Conservation (phyloP, 1,140 invertebrate genomes). For the Polypedilum pembai region DNA sequence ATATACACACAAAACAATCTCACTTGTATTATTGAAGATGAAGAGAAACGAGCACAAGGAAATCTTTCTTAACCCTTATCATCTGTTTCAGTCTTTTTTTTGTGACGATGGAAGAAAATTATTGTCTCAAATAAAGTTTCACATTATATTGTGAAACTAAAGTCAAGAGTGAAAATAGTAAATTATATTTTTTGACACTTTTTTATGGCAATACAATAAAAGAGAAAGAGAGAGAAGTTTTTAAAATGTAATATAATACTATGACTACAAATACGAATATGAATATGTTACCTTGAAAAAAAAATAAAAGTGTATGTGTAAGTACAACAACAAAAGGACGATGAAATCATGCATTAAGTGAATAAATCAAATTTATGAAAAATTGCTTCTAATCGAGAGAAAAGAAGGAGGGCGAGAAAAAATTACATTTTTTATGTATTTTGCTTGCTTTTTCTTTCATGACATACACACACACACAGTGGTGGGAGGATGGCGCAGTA, state of each 20-base stretch:
- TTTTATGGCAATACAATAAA: background rate
- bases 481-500: background rate
- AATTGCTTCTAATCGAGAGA: conserved; percentile 22
- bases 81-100: conserved; percentile 16
- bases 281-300: too few relatives aligned
- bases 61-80: conserved; percentile 21
- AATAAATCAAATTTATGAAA: conserved; percentile 28
- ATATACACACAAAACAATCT: background rate
- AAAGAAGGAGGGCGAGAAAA: background rate
- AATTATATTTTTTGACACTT: conserved; percentile 25
- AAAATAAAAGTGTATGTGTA: background rate
- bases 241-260: too few relatives aligned
- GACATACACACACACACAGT: background rate
- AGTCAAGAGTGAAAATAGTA: conserved; percentile 24
- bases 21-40: background rate
- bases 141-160: background rate
- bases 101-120: conserved; percentile 6
- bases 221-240: too few relatives aligned
- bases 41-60: background rate
- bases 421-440: background rate
- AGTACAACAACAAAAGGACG: background rate
- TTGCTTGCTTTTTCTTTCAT: background rate
- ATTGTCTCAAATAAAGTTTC: background rate
- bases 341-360: conserved; percentile 24
- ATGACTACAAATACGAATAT: too few relatives aligned